Conservation (phyloP, 2,888 invertebrate species). For the Apamea sordens region DNA sequence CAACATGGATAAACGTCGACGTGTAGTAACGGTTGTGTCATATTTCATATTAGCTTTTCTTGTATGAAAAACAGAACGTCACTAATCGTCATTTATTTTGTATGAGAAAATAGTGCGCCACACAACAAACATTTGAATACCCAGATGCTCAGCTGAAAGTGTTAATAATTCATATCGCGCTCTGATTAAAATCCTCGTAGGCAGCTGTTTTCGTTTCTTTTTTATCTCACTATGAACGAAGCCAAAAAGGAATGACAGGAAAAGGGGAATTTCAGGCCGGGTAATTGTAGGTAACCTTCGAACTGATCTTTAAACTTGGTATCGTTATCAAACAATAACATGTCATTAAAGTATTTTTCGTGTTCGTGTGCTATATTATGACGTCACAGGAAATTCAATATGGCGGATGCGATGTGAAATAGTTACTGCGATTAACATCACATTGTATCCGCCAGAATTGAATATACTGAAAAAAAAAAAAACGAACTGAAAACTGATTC, state of each 20-base stretch:
- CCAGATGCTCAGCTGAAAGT: no score
- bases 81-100: no score
- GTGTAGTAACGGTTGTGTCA: no score
- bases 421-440: neutral
- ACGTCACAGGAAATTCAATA: neutral
- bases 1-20: no score
- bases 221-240: neutral
- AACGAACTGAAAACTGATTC: neutral
- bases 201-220: constrained; percentile 19
- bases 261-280: neutral
- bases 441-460: neutral
- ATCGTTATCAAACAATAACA: neutral
- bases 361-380: neutral
- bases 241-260: neutral
- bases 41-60: no score
- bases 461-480: neutral
- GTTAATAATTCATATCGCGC: constrained; percentile 49
- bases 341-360: neutral
- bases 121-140: no score
- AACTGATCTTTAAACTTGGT: neutral
- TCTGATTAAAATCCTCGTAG: constrained; percentile 46
- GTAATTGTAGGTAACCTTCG: neutral
- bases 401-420: neutral
- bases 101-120: no score
- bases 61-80: no score